Percentiles rank a stretch among this genome's conserved stretches.
Conservation (phyloP, 2,888 invertebrate species). For the Uloborus plumipes region DNA sequence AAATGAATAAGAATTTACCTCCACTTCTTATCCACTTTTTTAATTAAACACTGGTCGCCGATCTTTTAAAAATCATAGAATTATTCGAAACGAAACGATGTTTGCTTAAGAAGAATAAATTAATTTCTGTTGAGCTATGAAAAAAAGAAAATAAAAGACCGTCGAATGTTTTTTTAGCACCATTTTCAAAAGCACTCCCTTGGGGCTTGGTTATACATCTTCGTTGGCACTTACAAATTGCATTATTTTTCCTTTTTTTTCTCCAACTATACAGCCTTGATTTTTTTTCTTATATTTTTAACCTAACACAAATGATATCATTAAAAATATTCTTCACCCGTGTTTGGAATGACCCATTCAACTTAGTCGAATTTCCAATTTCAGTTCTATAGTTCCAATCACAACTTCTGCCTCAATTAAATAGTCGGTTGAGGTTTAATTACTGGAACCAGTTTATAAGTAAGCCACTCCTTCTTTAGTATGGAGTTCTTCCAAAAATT, state of each 20-base stretch:
- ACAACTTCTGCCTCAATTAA: slow-evolving; percentile 31
- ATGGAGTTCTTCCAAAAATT: slow-evolving; percentile 6
- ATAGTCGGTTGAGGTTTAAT: slow-evolving; percentile 27
- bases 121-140: too few relatives aligned
- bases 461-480: slow-evolving; percentile 4
- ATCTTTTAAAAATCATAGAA: too few relatives aligned
- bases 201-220: slow-evolving; percentile 6
- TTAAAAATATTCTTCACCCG: slow-evolving; percentile 10
- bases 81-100: too few relatives aligned
- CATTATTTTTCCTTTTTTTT: slow-evolving; percentile 20
- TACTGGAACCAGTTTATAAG: slow-evolving; percentile 15
- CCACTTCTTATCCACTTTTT: too few relatives aligned
- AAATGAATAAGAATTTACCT: too few relatives aligned
- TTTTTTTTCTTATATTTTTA: too few relatives aligned
- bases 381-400: slow-evolving; percentile 21
- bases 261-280: not conserved
- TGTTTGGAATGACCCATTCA: slow-evolving; percentile 14
- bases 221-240: slow-evolving; percentile 28
- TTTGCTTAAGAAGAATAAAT: too few relatives aligned
- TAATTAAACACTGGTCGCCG: too few relatives aligned
- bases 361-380: slow-evolving; percentile 27
- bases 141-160: not conserved
- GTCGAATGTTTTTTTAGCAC: slow-evolving; percentile 5
- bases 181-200: slow-evolving; percentile 3
- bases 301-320: slow-evolving; percentile 9